Evolutionary conservation across 2,113 vertebrate species (phyloP).

Genomic region (Austrofundulus limnaeus): DNA sequence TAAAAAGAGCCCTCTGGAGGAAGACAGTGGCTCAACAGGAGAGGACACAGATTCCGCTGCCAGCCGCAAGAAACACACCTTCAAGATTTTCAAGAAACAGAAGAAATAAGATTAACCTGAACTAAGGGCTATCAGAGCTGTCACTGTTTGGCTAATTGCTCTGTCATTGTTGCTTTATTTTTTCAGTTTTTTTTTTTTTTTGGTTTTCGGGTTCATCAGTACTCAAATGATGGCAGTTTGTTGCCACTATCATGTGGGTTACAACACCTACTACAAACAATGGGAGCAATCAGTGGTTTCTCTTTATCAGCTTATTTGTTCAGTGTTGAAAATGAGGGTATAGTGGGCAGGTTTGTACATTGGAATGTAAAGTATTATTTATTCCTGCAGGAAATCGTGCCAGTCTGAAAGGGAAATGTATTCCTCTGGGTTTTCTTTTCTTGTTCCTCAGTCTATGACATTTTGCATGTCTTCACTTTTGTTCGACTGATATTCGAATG

Average conservation of each 20-base stretch:
- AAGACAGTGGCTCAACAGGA: conserved; percentile 90
- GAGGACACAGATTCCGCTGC: conserved; percentile 91
- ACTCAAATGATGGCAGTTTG: conserved; percentile 45
- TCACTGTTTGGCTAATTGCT: conserved; percentile 43
- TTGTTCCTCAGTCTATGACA: conserved; percentile 64
- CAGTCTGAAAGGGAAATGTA: conserved; percentile 65
- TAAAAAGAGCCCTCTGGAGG: conserved; percentile 90
- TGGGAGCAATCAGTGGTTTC: conserved; percentile 58
- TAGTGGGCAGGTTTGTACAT: conserved; percentile 60
- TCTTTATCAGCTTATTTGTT: conserved; percentile 52
- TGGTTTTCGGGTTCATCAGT: conserved; percentile 19
- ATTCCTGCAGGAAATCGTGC: conserved; percentile 76
- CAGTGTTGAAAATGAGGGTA: conserved; percentile 50
- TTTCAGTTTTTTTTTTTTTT: conserved; percentile 1
- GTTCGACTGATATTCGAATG: conserved; percentile 77
- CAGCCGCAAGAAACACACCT: conserved; percentile 94
- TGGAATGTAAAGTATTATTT: conserved; percentile 80
- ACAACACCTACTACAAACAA: conserved; percentile 49
- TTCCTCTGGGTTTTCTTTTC: conserved; percentile 52
- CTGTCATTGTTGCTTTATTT: not conserved
- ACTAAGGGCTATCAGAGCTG: conserved; percentile 43
- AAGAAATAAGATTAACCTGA: conserved; percentile 81
- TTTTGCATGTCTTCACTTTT: conserved; percentile 80
- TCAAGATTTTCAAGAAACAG: conserved; percentile 99
- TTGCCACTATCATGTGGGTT: conserved; percentile 57